Base-by-base conservation (phyloP, 2,797 vertebrate species). In the Acanthornis magna region DNA sequence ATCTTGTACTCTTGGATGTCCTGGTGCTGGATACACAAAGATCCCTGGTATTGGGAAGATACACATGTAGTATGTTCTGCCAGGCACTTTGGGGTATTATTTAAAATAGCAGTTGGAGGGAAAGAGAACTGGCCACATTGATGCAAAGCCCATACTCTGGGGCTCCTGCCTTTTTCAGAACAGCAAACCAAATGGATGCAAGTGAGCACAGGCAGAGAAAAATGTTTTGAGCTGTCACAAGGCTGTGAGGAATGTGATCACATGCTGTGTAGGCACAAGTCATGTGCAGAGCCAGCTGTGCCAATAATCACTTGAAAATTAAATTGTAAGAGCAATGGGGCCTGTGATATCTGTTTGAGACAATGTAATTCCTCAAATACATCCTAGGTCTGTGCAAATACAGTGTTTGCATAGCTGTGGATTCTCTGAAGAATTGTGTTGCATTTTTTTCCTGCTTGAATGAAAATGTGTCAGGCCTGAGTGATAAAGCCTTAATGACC, bases 251-350 rank as follows among this genome's bases (percentile, higher is more conserved):
- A 88, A 78, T 84, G 58, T 25, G 58, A 85, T 77, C 29, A 45
- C 54, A 34, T 50, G 90, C 79, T 88, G 65, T 74, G 68, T 65
- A 71, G 73, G 70, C 36, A 74, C 32, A 80, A 93, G 61, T 76
- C 65, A 32, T 20, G 29, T 61, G 58, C 66, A 65, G 70, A 80
- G 32, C 61, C 74, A 89, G 62, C 84, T 82, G 40, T 82, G 30
- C 83, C 85, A 88, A 70, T 68, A 90, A 91, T 34, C 67, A 63
- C 57, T 77, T 80, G 51, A 85, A 93, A 93, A 95, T 70, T 53
- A 51, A 83, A 63, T 38, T 68, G 14, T 85, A 53, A 71, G 58
- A 90, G 48, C 58, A 77, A 5, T 50, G 29, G 25, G 18, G 26
- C 42, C 34, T 71, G 30, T 47, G 61, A 55, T 70, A 55, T 4